Percentiles rank a stretch among this genome's conserved stretches.
Conservation (phyloP, 2,888 invertebrate species). For the Latheticus oryzae region DNA sequence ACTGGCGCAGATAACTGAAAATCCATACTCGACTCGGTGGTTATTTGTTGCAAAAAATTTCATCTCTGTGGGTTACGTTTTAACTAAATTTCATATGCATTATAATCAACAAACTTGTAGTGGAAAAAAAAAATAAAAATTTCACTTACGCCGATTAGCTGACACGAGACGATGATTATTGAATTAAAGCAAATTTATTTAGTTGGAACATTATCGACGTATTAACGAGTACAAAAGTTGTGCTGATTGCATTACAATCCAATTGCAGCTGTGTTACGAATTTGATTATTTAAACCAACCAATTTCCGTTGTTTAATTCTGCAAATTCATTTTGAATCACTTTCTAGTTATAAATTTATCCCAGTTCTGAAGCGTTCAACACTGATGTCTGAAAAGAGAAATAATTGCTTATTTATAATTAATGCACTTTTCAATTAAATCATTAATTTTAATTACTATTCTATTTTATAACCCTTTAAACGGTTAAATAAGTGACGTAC, state of each 20-base stretch:
- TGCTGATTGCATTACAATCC: conserved; percentile 31
- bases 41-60: conserved; percentile 20
- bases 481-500: conserved; percentile 21
- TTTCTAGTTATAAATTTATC: conserved; percentile 35
- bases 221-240: conserved; percentile 36
- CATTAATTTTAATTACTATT: conserved; percentile 36
- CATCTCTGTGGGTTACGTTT: conserved; percentile 8
- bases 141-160: conserved; percentile 3
- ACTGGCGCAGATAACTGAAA: conserved; percentile 32
- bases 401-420: conserved; percentile 40
- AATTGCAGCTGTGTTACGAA: conserved; percentile 39
- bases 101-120: not conserved
- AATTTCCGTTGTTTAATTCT: conserved; percentile 51
- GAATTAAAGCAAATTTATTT: conserved; percentile 15
- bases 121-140: conserved; percentile 5
- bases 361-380: conserved; percentile 1
- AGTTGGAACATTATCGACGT: conserved; percentile 17
- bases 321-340: conserved; percentile 46
- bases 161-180: conserved; percentile 15
- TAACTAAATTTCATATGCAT: not conserved
- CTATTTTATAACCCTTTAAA: conserved; percentile 32
- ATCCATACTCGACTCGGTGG: conserved; percentile 24
- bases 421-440: conserved; percentile 36
- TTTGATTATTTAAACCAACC: conserved; percentile 48
- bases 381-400: conserved; percentile 21